Conservation (phyloP, 2,113 vertebrate species). For the Ranitomeya imitator region DNA sequence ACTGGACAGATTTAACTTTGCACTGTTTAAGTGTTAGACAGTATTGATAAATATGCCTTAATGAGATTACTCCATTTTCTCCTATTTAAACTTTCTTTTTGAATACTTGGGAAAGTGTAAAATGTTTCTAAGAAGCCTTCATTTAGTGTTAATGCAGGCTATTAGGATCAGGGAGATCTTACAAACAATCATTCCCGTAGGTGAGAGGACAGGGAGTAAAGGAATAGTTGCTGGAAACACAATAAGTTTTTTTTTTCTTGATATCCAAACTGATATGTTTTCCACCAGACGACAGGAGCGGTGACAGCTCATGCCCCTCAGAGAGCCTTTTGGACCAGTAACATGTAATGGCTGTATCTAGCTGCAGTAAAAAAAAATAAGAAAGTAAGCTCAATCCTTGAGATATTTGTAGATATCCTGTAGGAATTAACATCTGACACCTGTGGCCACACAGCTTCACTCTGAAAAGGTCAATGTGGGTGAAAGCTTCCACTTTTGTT, state of each 20-base stretch:
- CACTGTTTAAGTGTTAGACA: too few relatives aligned
- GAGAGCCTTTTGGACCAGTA: slow-evolving; percentile 17
- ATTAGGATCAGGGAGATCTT: background rate
- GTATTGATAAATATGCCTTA: too few relatives aligned
- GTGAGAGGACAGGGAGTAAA: background rate
- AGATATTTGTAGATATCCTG: slow-evolving; percentile 55
- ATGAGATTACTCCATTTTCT: background rate
- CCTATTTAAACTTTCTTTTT: background rate
- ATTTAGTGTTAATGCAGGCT: slow-evolving; percentile 3
- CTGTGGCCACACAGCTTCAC: slow-evolving; percentile 37
- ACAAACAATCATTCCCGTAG: background rate
- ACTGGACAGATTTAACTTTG: too few relatives aligned
- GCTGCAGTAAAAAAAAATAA: slow-evolving; percentile 8
- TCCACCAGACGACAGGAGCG: background rate
- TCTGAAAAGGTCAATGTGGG: slow-evolving; percentile 46
- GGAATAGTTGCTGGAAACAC: background rate
- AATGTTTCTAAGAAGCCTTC: background rate
- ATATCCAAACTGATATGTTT: background rate
- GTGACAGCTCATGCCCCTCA: slow-evolving; percentile 23
- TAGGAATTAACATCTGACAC: slow-evolving; percentile 57
- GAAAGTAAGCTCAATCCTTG: slow-evolving; percentile 20
- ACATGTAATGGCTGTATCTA: background rate
- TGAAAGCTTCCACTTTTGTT: slow-evolving; percentile 42
- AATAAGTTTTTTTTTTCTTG: background rate
- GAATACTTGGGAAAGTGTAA: background rate